A percentile compares a stretch with the other conserved stretches of the same genome.
Evolutionary conservation across 2,113 vertebrate species (phyloP).

Genomic region (Cichladusa arquata): DNA sequence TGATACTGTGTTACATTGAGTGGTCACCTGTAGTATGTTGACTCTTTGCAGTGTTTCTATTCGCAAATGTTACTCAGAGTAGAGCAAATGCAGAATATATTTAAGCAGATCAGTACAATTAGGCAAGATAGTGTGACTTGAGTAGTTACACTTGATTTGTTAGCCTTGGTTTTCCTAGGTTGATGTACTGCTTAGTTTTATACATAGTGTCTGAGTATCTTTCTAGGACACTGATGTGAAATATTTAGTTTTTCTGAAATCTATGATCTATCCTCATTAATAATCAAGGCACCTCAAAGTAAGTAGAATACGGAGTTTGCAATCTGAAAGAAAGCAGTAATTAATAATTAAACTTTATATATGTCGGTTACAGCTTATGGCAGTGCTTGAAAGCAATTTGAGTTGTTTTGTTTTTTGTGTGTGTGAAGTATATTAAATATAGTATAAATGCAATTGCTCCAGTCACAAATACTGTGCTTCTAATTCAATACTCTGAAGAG

Average conservation of each 20-base stretch:
- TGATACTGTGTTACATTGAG: background rate
- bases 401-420: background rate
- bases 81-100: background rate
- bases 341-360: background rate
- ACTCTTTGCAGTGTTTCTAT: background rate
- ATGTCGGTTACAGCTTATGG: background rate
- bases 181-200: background rate
- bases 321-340: background rate
- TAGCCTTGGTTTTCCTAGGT: background rate
- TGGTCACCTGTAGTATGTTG: background rate
- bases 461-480: background rate
- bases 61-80: background rate
- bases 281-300: background rate
- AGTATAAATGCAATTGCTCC: background rate
- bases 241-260: background rate
- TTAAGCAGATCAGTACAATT: background rate
- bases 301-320: background rate
- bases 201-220: background rate
- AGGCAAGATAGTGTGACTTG: background rate
- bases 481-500: background rate
- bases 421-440: background rate
- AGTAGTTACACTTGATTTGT: background rate
- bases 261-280: background rate
- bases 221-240: background rate
- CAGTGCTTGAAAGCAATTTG: background rate